Base-by-base conservation (phyloP, 2,888 invertebrate genomes). In the Callyntrura guangdongensis region DNA sequence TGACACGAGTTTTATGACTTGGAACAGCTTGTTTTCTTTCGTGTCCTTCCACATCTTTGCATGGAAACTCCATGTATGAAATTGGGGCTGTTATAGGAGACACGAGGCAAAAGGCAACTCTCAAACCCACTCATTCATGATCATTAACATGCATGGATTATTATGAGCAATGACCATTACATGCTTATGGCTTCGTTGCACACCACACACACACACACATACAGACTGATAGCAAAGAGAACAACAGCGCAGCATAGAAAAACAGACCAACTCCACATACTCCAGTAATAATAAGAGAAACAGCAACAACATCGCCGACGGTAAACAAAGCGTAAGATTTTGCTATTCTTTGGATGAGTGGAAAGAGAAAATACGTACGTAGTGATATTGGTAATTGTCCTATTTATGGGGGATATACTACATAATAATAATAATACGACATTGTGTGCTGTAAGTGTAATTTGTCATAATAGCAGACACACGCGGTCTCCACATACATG, bases 71-170 rank as follows among this genome's bases (percentile, higher is more conserved):
- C 56, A 36, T 4, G 20, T 59, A 79, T 9, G 14, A 25, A 79
- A 79, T 45, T 36, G 59, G 36, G 59, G 20, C 74, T 74, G 17
- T 72, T 45, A 72, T 45, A 45, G 11, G 74, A 27, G 53, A 79
- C 86, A 86, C n/a, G 64, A 79, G 61, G 79, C 87, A 56, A 69
- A 87, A 87, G 81, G 81, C 87, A 69, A 56, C 84, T 49, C 79
- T 49, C 79, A 87, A 81, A 53, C 87, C 25, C 25, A 45, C 79
- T 83, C 82, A 89, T 89, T 89, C 87, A 87, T 83, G 88, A 74
- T 89, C 88, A 89, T 89, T 89, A 89, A 89, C 88, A 89, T 89
- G 88, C 88, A 89, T 89, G 83, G 88, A 89, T 89, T 89, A 89
- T 89, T 89, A 89, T 89, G 88, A 89, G 88, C 88, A 89, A 89